Base-by-base conservation (phyloP, 2,888 invertebrate genomes). In the Caenorhabditis macrosperma region DNA sequence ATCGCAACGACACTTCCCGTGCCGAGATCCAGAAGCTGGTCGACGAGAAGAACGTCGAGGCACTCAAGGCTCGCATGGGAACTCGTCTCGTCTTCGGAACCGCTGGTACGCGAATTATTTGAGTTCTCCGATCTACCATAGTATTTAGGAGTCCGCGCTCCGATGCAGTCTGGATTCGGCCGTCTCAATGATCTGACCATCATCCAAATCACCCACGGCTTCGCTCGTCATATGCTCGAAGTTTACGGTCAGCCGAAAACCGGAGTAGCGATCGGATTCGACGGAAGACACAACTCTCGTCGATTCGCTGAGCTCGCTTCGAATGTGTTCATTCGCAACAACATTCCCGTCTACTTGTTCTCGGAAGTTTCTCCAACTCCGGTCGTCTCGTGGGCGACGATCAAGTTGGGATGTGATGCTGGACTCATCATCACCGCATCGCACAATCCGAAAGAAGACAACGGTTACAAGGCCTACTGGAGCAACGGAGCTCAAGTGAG, bases 401-500 rank as follows among this genome's bases (percentile, higher is more conserved):
- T 93, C 2, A 92, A 94, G 81, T 94, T 94, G 75, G 93, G 94
- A 20, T 94, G 95, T 68, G 94, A 94, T 0, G 95, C 94, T 44
- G 97, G 97, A 0, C 93, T 97, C 5, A 96, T 97, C 95, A 87
- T 87, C 35, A 97, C 97, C 0, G 97, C 97, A 0, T 96, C 96
- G 0, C 97, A 97, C 90, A 97, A 97, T 92, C 97, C 96, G 0
- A 96, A 95, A 91, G 94, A 96, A 30, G 96, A 97, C 90, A 97
- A 97, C 91, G 97, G 97, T 1, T 99, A 97, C 90, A 99, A 99
- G 92, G 97, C 92, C 6, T 99, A 97, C 91, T 97, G 96, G 94
- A 92, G 93, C 9, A 98, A 97, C 91, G 96, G 97, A 0, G 94
- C 96, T 7, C 99, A 94, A 92, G 93, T 93, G 84, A 24, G 7